Evolutionary conservation across 2,888 invertebrate genomes (phyloP).

Genomic region (Phrixothrix hirtus): DNA sequence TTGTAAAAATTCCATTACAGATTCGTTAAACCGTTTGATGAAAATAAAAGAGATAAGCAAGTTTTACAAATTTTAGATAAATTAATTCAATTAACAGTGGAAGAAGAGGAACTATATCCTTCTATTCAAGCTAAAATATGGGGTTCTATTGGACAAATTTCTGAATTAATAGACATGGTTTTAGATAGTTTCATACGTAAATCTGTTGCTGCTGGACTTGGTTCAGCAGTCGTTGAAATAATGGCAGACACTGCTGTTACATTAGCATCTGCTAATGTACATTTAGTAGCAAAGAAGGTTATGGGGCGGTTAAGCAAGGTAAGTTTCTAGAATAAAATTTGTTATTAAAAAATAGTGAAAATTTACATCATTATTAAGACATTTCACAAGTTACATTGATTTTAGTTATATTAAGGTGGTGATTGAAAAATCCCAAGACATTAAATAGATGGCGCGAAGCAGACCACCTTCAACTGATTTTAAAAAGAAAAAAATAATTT

Average conservation of each 20-base stretch:
- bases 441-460: too few relatives aligned
- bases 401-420: too few relatives aligned
- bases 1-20: too few relatives aligned
- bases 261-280: slow-evolving; percentile 94
- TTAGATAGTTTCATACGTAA: slow-evolving; percentile 93
- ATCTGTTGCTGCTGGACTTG: slow-evolving; percentile 87
- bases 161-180: slow-evolving; percentile 95
- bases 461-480: too few relatives aligned
- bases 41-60: slow-evolving; percentile 83
- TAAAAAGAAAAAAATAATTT: too few relatives aligned
- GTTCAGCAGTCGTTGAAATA: slow-evolving; percentile 95
- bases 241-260: slow-evolving; percentile 99
- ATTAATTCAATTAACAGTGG: slow-evolving; percentile 92
- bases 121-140: slow-evolving; percentile 99
- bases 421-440: too few relatives aligned
- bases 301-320: slow-evolving; percentile 89
- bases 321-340: too few relatives aligned
- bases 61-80: slow-evolving; percentile 94
- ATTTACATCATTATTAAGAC: too few relatives aligned
- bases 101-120: slow-evolving; percentile 98
- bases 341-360: too few relatives aligned
- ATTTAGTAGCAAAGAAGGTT: slow-evolving; percentile 93
- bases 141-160: slow-evolving; percentile 94
- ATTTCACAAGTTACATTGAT: too few relatives aligned
- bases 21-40: slow-evolving; percentile 94